Percentiles rank a stretch among this genome's conserved stretches.
Evolutionary conservation across 2,888 invertebrate species (phyloP).

Genomic region (Limnephilus auricula): DNA sequence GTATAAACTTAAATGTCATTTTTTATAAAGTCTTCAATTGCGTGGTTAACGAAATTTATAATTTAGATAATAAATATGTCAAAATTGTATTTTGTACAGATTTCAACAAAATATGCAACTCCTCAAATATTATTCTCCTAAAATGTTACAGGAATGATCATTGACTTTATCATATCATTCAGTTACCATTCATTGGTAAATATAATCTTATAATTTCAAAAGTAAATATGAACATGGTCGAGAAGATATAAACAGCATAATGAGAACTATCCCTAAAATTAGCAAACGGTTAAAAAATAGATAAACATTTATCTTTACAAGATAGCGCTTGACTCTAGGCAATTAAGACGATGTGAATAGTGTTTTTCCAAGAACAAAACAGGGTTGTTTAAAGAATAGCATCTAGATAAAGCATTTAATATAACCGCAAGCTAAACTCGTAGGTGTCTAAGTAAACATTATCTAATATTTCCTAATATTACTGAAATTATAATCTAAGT

Average conservation of each 20-base stretch:
- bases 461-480: conserved; percentile 2
- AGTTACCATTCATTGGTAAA: background rate
- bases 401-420: background rate
- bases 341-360: background rate
- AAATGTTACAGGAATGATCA: background rate
- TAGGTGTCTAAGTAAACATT: background rate
- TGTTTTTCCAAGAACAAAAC: background rate
- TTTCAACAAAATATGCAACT: background rate
- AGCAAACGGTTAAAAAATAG: background rate
- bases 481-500: conserved; percentile 2
- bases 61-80: background rate
- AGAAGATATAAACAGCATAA: no score
- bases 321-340: background rate
- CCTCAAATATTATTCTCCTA: background rate
- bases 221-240: no score
- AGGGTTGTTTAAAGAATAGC: background rate
- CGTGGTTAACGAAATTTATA: background rate
- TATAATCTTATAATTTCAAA: background rate
- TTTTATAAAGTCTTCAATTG: background rate
- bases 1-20: background rate
- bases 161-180: background rate
- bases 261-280: no score
- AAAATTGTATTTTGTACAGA: no score
- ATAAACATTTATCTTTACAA: background rate
- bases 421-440: background rate